Percentiles rank a stretch among this genome's conserved stretches.
Evolutionary conservation across 2,797 vertebrate species (phyloP).

Genomic region (Cyclopterus lumpus): DNA sequence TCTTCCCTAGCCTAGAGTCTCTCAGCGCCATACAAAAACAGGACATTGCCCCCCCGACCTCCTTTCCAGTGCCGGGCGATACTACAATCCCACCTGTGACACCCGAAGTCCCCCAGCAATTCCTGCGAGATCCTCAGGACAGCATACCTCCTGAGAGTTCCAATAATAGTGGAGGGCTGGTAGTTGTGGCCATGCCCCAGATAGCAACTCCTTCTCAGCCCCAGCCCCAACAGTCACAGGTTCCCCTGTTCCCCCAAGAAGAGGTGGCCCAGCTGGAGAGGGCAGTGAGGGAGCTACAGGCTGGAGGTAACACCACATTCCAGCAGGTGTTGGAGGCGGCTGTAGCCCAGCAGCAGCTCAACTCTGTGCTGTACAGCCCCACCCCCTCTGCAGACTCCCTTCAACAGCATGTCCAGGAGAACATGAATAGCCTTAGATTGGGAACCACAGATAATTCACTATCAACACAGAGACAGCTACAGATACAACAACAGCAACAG

Average conservation of each 20-base stretch:
- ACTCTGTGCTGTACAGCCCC: conserved; percentile 93
- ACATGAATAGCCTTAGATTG: conserved; percentile 93
- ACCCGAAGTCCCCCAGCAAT: conserved; percentile 93
- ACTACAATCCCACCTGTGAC: conserved; percentile 87
- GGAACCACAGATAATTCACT: conserved; percentile 88
- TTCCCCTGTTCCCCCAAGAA: conserved; percentile 90
- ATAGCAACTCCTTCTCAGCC: conserved; percentile 83
- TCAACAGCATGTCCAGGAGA: conserved; percentile 92
- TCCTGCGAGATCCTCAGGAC: conserved; percentile 89
- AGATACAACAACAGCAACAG: conserved; percentile 80
- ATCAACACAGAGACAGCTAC: conserved; percentile 77
- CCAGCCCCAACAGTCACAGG: conserved; percentile 76
- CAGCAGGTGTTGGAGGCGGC: conserved; percentile 93
- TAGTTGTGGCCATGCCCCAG: conserved; percentile 89
- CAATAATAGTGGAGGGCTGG: conserved; percentile 76
- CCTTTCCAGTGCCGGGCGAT: conserved; percentile 91
- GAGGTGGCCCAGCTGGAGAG: conserved; percentile 92
- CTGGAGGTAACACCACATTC: conserved; percentile 84
- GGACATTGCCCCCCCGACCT: conserved; percentile 89
- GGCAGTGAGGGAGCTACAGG: conserved; percentile 93
- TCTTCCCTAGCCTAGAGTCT: conserved; percentile 87
- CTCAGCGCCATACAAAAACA: conserved; percentile 92
- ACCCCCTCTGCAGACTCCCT: conserved; percentile 88
- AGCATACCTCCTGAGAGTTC: conserved; percentile 85
- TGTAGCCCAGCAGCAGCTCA: conserved; percentile 89